Percentiles rank a stretch among this genome's conserved stretches.
Evolutionary conservation across 2,113 vertebrate genomes (phyloP).

Genomic region (Catharus fuscescens): DNA sequence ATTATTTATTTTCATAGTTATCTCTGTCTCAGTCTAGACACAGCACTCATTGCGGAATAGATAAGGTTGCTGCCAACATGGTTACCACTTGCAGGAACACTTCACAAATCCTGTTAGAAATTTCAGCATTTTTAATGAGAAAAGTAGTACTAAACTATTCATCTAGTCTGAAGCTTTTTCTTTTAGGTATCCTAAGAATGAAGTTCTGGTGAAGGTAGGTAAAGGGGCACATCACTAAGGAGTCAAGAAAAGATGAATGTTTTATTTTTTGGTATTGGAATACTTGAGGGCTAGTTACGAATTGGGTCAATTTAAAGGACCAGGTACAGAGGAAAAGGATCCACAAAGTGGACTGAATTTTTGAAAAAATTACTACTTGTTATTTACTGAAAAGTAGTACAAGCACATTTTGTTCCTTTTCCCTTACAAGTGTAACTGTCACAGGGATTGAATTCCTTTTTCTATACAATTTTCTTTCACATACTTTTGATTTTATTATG

Average conservation of each 20-base stretch:
- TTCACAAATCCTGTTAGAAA: background rate
- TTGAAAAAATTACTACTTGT: background rate
- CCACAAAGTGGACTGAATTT: background rate
- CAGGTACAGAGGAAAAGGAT: background rate
- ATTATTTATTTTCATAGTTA: background rate
- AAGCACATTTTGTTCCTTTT: rapidly evolving
- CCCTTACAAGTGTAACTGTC: background rate
- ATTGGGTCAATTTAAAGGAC: background rate
- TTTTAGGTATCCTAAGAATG: background rate
- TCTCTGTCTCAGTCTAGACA: background rate
- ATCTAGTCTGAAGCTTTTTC: background rate
- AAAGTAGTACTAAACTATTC: background rate
- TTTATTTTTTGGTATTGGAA: background rate
- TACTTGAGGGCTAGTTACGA: background rate
- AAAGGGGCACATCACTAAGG: background rate
- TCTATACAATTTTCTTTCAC: background rate
- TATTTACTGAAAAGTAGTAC: background rate
- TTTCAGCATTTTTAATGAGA: background rate
- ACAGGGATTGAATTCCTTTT: background rate
- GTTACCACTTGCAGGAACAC: background rate
- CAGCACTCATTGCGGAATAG: background rate
- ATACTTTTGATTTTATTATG: background rate
- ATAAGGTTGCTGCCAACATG: background rate
- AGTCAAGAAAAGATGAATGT: background rate
- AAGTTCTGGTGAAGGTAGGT: background rate